Conservation (phyloP, 1,140 invertebrate genomes). For the Tyrophagus putrescentiae region DNA sequence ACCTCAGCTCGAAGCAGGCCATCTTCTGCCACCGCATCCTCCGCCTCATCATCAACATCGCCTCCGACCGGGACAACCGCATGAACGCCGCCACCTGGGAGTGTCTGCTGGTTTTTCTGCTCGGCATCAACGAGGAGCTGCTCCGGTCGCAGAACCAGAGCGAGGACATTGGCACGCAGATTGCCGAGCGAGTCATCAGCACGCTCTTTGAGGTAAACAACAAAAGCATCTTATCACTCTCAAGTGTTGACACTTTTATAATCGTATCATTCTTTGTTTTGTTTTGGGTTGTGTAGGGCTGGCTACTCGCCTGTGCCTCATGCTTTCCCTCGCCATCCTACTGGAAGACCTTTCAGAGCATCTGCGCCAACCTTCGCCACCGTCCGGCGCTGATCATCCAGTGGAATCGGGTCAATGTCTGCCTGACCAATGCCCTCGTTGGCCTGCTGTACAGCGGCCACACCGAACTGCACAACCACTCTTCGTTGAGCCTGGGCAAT, state of each 20-base stretch:
- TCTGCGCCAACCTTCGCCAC: slow-evolving; percentile 82
- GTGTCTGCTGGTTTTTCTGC: slow-evolving; percentile 65
- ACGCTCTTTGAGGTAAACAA: slow-evolving; percentile 74
- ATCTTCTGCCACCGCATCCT: slow-evolving; percentile 86
- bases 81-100: slow-evolving; percentile 81
- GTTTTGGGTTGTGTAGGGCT: slow-evolving; percentile 35
- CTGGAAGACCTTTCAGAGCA: slow-evolving; percentile 87
- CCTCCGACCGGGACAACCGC: slow-evolving; percentile 53
- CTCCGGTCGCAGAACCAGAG: slow-evolving; percentile 72
- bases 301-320: slow-evolving; percentile 74
- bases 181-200: slow-evolving; percentile 80
- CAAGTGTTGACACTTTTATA: not conserved
- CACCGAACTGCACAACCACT: not conserved
- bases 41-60: slow-evolving; percentile 67
- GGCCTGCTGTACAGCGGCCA: not conserved
- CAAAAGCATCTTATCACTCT: too few species aligned
- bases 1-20: slow-evolving; percentile 80
- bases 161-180: slow-evolving; percentile 83
- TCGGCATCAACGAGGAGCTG: slow-evolving; percentile 80
- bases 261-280: not conserved
- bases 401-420: slow-evolving; percentile 83
- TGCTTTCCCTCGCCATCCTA: slow-evolving; percentile 81
- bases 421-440: slow-evolving; percentile 45
- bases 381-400: slow-evolving; percentile 76
- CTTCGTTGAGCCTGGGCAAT: too few species aligned